These are phyloP conservation scores for Philhelius pedissequus DNA, from an alignment of 2,888 invertebrate genomes.

Conservation along the genomic window DNA sequence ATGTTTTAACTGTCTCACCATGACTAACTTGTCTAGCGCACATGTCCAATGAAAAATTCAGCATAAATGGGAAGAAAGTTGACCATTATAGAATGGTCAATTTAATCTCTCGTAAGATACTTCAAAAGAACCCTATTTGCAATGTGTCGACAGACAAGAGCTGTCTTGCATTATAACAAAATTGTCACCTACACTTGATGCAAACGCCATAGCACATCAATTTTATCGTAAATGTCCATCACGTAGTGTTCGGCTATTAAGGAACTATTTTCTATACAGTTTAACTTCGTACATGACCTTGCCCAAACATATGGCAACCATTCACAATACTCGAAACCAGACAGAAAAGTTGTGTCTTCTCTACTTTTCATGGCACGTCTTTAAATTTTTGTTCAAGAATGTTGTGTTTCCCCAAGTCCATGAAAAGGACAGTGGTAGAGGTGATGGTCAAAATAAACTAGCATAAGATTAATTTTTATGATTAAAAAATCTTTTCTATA, in stretches of 20 bases:
- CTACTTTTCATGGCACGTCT: not conserved
- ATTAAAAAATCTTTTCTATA: no score
- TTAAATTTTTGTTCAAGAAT: not conserved
- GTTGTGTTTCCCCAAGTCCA: no score
- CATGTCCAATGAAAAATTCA: not conserved
- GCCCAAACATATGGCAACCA: not conserved
- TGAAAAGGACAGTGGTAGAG: no score
- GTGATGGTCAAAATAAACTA: no score
- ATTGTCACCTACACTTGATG: not conserved
- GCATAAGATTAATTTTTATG: no score
- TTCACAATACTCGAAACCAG: not conserved
- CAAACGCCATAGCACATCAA: not conserved
- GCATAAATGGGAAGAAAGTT: not conserved
- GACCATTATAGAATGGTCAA: not conserved
- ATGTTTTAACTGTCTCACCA: not conserved
- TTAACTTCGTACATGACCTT: not conserved
- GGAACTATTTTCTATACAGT: not conserved
- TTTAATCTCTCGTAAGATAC: not conserved
- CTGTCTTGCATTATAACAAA: not conserved
- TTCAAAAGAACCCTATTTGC: not conserved
- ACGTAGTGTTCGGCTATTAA: not conserved
- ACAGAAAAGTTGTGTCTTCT: not conserved
- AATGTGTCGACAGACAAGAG: not conserved
- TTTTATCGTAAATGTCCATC: not conserved
- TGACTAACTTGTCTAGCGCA: not conserved